phyloP scores from a whole-genome alignment of 2,113 vertebrate genomes.

The Phaetusa simplex region DNA sequence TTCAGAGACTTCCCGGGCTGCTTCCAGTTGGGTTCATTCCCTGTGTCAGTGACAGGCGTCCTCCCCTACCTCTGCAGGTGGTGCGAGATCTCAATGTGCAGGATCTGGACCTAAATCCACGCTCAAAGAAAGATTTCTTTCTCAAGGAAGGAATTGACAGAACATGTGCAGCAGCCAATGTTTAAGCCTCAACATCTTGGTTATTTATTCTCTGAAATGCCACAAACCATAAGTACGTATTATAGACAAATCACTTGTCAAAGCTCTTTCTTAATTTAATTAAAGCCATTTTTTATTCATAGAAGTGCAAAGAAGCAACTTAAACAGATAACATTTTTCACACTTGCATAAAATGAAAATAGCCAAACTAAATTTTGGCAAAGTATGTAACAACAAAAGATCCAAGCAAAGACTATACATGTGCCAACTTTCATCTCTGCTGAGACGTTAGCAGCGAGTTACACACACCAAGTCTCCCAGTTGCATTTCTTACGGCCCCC shows the following conservation, averaged over 20 bases:
- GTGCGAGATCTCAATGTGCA: not conserved
- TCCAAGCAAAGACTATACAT: slow-evolving; percentile 44
- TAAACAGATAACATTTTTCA: slow-evolving; percentile 75
- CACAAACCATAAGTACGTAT: slow-evolving; percentile 71
- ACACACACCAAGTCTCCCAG: not conserved
- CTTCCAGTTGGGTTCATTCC: not conserved
- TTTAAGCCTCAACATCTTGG: slow-evolving; percentile 73
- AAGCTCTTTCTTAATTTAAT: slow-evolving; percentile 65
- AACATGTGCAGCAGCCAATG: slow-evolving; percentile 71
- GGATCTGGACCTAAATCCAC: not conserved
- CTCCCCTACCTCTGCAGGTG: not conserved
- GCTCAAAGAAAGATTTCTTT: not conserved
- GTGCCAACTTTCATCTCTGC: slow-evolving; percentile 63
- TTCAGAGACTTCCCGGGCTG: not conserved
- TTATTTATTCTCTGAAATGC: slow-evolving; percentile 71
- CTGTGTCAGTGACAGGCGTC: not conserved
- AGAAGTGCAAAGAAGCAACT: slow-evolving; percentile 72
- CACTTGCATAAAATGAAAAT: slow-evolving; percentile 67
- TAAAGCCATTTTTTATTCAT: slow-evolving; percentile 71
- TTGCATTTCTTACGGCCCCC: not conserved
- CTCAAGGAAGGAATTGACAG: slow-evolving; percentile 53
- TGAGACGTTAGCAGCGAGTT: not conserved
- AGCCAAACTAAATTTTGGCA: slow-evolving; percentile 71
- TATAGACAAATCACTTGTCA: slow-evolving; percentile 75
- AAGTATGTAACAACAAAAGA: slow-evolving; percentile 51